These are phyloP conservation scores for Sanderia malayensis DNA, from an alignment of 30 jellyfish, hydroid and myxozoan species.

Conservation along the genomic window DNA sequence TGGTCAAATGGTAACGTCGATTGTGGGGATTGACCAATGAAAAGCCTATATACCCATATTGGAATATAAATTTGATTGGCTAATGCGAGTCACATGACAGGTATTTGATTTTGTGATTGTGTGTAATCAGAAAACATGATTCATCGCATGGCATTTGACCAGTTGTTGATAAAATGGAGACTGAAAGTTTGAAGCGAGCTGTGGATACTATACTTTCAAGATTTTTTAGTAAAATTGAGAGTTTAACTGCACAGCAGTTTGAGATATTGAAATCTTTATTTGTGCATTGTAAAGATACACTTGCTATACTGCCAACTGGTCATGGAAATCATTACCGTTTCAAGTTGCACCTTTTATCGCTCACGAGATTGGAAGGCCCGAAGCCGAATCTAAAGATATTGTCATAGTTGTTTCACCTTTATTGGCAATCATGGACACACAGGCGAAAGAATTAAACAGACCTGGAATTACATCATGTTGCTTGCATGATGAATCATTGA, in stretches of 20 bases:
- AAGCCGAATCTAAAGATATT: too few relatives aligned
- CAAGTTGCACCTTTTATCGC: slow-evolving; percentile 4
- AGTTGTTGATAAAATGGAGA: too few relatives aligned
- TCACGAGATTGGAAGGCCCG: too few relatives aligned
- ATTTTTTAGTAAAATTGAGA: slow-evolving; percentile 1
- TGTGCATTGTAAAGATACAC: neutral
- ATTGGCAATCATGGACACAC: slow-evolving; percentile 11
- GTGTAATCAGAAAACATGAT: too few relatives aligned
- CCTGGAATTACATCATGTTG: neutral
- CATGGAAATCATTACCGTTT: slow-evolving; percentile 24
- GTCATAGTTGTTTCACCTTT: slow-evolving; percentile 5
- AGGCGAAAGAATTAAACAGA: neutral
- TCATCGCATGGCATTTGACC: too few relatives aligned
- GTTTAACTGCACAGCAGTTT: slow-evolving; percentile 12
- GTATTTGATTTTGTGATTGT: too few relatives aligned
- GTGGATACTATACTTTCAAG: neutral
- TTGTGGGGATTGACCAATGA: too few relatives aligned
- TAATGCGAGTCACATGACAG: too few relatives aligned
- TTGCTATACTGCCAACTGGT: slow-evolving; percentile 37
- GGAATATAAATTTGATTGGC: too few relatives aligned
- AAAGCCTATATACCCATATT: too few relatives aligned
- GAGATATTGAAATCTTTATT: slow-evolving; percentile 10
- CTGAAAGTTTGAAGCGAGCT: slow-evolving; percentile 1
- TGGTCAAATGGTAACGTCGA: too few relatives aligned
- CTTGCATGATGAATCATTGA: neutral